These are phyloP conservation scores for Xiphias gladius DNA, from an alignment of 2,113 vertebrate species.

Conservation along the genomic window DNA sequence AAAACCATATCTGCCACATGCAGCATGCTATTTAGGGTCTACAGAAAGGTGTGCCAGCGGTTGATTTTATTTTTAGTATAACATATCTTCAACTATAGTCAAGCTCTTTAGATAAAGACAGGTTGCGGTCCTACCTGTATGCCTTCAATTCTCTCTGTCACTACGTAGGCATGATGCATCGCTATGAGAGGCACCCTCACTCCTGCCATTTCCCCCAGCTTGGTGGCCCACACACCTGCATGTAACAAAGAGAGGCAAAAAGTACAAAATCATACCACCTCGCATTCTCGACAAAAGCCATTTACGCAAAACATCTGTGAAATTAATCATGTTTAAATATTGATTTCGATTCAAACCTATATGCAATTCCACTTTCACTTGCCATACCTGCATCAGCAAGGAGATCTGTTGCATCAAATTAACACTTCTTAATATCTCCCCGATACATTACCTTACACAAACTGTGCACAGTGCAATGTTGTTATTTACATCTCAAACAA, in stretches of 20 bases:
- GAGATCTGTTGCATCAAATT: not conserved
- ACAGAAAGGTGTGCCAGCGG: not conserved
- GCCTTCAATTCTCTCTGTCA: conserved; percentile 96
- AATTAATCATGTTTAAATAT: not conserved
- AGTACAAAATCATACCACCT: not conserved
- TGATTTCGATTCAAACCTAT: not conserved
- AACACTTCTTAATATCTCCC: not conserved
- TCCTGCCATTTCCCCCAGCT: conserved; percentile 92
- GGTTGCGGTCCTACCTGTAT: conserved; percentile 89
- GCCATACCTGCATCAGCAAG: too few species aligned
- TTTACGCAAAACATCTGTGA: not conserved
- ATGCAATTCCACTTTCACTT: not conserved
- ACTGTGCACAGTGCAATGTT: not conserved
- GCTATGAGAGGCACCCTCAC: conserved; percentile 93
- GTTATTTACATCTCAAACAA: not conserved
- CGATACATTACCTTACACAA: not conserved
- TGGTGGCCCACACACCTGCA: conserved; percentile 92
- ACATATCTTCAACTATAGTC: not conserved
- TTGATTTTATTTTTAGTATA: not conserved
- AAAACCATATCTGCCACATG: not conserved
- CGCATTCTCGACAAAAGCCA: not conserved
- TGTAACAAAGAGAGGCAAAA: not conserved
- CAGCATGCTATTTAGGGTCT: too few species aligned
- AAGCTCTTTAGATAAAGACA: not conserved
- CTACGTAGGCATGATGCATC: conserved; percentile 96